Evolutionary conservation across 2,797 vertebrate species (phyloP).

Genomic region (Coregonus sp.): DNA sequence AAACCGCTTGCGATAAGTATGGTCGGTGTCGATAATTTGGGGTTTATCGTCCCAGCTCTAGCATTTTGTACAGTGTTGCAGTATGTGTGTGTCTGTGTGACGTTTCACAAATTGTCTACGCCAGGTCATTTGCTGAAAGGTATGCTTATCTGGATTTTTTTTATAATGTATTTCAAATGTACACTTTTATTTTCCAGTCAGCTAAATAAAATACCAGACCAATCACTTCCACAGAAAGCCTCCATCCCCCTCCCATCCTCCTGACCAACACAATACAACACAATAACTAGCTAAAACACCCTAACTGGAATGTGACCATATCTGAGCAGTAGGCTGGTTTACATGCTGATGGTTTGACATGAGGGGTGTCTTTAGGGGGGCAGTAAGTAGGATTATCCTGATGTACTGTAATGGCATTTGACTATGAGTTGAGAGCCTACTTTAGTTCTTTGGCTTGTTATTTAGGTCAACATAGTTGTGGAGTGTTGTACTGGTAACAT

Average conservation of each 20-base stretch:
- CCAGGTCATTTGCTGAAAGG: too few relatives aligned
- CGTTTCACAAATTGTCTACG: too few relatives aligned
- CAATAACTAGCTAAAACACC: not conserved
- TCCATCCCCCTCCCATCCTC: not conserved
- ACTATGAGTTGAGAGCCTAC: conserved; percentile 60
- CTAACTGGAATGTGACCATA: not conserved
- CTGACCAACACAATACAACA: not conserved
- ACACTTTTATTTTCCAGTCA: not conserved
- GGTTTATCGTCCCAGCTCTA: not conserved
- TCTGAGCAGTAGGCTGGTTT: not conserved
- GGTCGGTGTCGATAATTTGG: not conserved
- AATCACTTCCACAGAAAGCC: not conserved
- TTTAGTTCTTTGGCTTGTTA: conserved; percentile 66
- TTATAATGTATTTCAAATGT: not conserved
- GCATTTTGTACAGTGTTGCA: not conserved
- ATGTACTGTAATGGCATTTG: conserved; percentile 71
- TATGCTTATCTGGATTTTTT: not conserved
- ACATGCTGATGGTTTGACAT: conserved; percentile 46
- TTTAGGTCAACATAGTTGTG: conserved; percentile 66
- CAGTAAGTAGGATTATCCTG: conserved; percentile 69
- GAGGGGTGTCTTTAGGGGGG: conserved; percentile 25
- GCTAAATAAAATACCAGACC: not conserved
- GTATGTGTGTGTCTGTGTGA: not conserved
- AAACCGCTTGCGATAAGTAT: too few relatives aligned
- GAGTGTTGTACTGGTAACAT: not conserved